Evolutionary conservation across 92 coral and sea anemone species (phyloP).

Genomic region (Porites rus): DNA sequence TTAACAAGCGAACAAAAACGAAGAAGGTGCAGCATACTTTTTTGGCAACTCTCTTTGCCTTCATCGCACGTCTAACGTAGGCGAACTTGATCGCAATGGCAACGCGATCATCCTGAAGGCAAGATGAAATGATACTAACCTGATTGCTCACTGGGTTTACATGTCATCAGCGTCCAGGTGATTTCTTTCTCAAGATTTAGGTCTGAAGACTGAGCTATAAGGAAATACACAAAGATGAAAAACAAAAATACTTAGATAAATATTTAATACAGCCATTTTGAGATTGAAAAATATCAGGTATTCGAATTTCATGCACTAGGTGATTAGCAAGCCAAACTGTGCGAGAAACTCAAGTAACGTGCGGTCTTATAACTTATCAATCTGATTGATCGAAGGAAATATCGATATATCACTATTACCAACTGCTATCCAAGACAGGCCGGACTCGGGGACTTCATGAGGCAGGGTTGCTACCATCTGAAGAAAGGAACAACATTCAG

Average conservation of each 20-base stretch:
- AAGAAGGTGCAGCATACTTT: too few species aligned
- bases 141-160: slow-evolving; percentile 56
- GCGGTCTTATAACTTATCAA: too few species aligned
- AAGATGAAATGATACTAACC: slow-evolving; percentile 11
- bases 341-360: too few species aligned
- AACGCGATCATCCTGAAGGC: not conserved
- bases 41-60: not conserved
- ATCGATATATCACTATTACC: slow-evolving; percentile 46
- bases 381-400: too few species aligned
- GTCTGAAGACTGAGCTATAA: slow-evolving; percentile 18
- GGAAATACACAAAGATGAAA: not conserved
- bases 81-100: not conserved
- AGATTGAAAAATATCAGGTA: too few species aligned
- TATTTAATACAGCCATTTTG: too few species aligned
- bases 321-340: too few species aligned
- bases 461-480: slow-evolving; percentile 79
- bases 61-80: not conserved
- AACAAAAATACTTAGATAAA: not conserved
- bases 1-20: too few species aligned
- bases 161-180: slow-evolving; percentile 68
- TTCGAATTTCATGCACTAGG: too few species aligned
- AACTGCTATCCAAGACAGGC: slow-evolving; percentile 65
- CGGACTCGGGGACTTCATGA: slow-evolving; percentile 29
- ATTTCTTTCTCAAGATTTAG: slow-evolving; percentile 52
- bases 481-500: not conserved